phyloP scores from a whole-genome alignment of 2,113 vertebrate species.

The Bombycilla garrulus region DNA sequence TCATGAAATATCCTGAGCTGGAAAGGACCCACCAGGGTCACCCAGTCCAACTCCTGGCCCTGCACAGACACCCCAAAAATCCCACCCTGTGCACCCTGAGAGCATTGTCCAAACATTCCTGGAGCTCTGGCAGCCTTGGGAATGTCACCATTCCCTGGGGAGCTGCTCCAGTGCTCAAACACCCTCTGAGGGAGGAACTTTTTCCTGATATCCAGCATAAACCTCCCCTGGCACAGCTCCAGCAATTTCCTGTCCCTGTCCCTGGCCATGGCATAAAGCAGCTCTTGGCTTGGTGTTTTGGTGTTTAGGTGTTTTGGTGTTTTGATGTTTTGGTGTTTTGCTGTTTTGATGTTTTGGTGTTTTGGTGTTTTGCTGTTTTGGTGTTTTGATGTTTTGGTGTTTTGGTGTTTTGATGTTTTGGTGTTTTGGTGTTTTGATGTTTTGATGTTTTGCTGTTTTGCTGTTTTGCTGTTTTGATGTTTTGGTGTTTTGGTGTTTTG shows the following conservation, averaged over 20 bases:
- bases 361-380: no score
- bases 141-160: rapidly evolving
- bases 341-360: not conserved
- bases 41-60: rapidly evolving
- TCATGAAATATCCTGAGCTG: not conserved
- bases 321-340: not conserved
- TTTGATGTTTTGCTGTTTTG: not conserved
- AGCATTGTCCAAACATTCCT: rapidly evolving
- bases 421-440: not conserved
- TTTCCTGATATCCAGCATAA: not conserved
- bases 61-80: not conserved
- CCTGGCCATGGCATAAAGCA: not conserved
- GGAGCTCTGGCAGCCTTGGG: not conserved
- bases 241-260: rapidly evolving
- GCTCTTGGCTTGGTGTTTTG: not conserved
- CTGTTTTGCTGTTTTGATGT: not conserved
- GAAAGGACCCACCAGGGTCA: not conserved
- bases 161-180: rapidly evolving
- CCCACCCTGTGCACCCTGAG: not conserved
- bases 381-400: no score
- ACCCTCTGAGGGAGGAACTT: not conserved
- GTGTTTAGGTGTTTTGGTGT: not conserved
- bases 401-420: not conserved
- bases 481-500: not conserved
- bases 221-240: rapidly evolving